Evolutionary conservation across 2,797 vertebrate species (phyloP).

Genomic region (Geotrypetes seraphini): DNA sequence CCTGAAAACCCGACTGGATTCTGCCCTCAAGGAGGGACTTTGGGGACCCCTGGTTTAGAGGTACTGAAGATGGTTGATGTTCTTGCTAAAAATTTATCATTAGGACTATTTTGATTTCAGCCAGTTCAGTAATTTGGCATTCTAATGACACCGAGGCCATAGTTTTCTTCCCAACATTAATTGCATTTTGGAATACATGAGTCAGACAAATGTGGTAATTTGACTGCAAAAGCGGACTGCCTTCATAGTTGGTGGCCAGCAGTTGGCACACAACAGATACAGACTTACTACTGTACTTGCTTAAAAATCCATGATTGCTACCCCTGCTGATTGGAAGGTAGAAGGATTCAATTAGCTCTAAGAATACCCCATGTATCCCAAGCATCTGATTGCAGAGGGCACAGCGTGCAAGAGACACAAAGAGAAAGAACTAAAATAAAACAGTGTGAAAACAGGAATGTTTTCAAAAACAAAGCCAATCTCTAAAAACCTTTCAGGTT

Average conservation of each 20-base stretch:
- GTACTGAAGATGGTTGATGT: too few relatives aligned
- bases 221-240: too few relatives aligned
- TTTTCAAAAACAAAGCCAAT: slow-evolving; percentile 15
- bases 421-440: background rate
- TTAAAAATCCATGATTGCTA: too few relatives aligned
- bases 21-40: too few relatives aligned
- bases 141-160: slow-evolving; percentile 17
- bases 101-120: too few relatives aligned
- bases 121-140: background rate
- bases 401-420: background rate
- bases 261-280: slow-evolving; percentile 21
- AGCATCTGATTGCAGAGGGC: slow-evolving; percentile 9
- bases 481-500: background rate
- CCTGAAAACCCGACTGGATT: too few relatives aligned
- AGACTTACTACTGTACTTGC: slow-evolving; percentile 33
- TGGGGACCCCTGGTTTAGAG: too few relatives aligned
- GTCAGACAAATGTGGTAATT: slow-evolving; percentile 41
- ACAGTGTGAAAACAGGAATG: slow-evolving; percentile 9
- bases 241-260: slow-evolving; percentile 28
- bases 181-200: slow-evolving; percentile 41
- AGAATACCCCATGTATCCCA: slow-evolving; percentile 11
- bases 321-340: slow-evolving; percentile 12
- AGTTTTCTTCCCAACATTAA: slow-evolving; percentile 22
- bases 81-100: too few relatives aligned
- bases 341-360: slow-evolving; percentile 4